Base-by-base conservation (phyloP, 1,140 invertebrate species). In the Micrasema longulum region DNA sequence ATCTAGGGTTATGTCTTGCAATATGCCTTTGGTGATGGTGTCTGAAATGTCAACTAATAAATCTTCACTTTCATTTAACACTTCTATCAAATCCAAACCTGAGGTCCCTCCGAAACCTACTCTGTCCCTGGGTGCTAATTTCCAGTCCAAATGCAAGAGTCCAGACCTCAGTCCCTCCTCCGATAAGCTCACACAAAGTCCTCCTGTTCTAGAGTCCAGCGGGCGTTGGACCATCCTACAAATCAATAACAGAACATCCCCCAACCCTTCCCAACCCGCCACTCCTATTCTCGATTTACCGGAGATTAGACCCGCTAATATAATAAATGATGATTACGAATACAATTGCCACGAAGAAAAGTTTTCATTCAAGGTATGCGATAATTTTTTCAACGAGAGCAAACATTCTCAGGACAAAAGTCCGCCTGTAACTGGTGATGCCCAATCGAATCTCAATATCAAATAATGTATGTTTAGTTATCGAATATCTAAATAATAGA, bases 1-100 rank as follows among this genome's bases (percentile, higher is more conserved):
- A 16, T 50, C 23, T 50, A 66, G 60, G 43, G 45, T 18, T 31
- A 18, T 72, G 62, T 53, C 71, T 66, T 75, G 70, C 66, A 60
- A 73, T 71, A 84, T 83, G 82, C 81, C 84, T 77, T 82, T 83
- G 83, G 83, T 86, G 84, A 85, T 81, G 82, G 84, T 86, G 76
- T 86, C 84, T 83, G 83, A 86, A 80, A 85, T 86, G 77, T 83
- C 68, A 41, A 73, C 71, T 74, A 76, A 71, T 60, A 69, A 69
- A 63, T 55, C 74, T 73, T 48, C 63, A n/a, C 50, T 83, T 74
- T 83, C 84, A 78, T 80, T 80, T 76, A 85, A 84, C 76, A 81
- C 83, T 80, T 85, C 83, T 69, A 22, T 52, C 22, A 48, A 53
- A 60, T 48, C 48, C 50, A 75, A 75, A 66, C 48, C 74, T 11